Base-by-base conservation (phyloP, 2,888 invertebrate species). In the Myopa testacea region DNA sequence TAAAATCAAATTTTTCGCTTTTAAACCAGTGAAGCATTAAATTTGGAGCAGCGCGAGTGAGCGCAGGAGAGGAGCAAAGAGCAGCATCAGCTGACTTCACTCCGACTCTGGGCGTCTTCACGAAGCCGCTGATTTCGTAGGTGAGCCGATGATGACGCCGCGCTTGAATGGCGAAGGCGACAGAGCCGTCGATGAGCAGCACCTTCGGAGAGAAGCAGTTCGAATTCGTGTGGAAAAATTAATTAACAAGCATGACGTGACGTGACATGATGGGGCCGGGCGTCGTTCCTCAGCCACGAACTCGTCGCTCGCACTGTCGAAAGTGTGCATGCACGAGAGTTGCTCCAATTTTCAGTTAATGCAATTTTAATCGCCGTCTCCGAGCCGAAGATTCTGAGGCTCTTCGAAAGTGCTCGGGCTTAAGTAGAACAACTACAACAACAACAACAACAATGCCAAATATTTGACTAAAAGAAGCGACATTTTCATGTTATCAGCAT, bases 1-100 rank as follows among this genome's bases (percentile, higher is more conserved):
- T 69, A 68, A 75, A 75, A 75, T 69, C 69, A 68, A 75, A 69
- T 75, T 75, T 69, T 69, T 75, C 16, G 58, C 58, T 37, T 69
- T 75, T 40, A 34, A 75, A 37, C 68, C 40, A 75, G 75, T 68
- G 69, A 60, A 69, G 60, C 75, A 40, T 60, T 75, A 75, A 68
- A 75, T 75, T 58, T 60, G 55, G 68, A 58, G 55, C 68, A 14
- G 26, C n/a, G 19, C 37, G 73, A 45, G 34, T 10, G 38, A 40
- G 50, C 26, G 26, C 1, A 26, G 26, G 2, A 26, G 26, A 26
- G n/a, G n/a, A n/a, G n/a, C n/a, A n/a, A n/a, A n/a, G 26, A 26
- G 38, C n/a, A 38, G 63, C 16, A 26, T 12, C 55, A 38, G 58
- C 38, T 58, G 58, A 34, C n/a, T 74, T 16, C 14, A 45, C 16